Evolutionary conservation across 1,140 invertebrate species (phyloP), one percentile per base, ranked within the genome.

Genomic region (Agrypnia vestita): DNA sequence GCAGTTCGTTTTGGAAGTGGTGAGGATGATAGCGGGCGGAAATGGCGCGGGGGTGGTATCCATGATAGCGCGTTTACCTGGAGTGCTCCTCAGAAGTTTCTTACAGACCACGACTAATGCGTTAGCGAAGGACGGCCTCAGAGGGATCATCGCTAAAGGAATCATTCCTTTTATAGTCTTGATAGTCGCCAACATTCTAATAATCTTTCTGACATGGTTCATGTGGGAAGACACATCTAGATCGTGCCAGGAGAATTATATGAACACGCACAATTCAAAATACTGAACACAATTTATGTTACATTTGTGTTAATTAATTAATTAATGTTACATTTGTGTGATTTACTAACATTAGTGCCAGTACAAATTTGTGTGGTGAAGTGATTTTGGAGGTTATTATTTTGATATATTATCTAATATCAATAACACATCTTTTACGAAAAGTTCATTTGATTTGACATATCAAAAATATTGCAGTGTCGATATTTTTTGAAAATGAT

Each of bases 181-280:
- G 17, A 17, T 81, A 1, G 79, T 25, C 11, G 51, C 80, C 17
- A 81, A 83, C 51, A 53, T 35, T 1, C 51, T 81, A 0, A 71
- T 81, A 3, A 62, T 80, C 44, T 76, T 80, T 53, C 35, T 81
- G 73, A 61, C 72, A 0, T 83, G 82, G 82, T 83, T 77, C 72
- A 44, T 83, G 55, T 83, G 82, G 82, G 79, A 81, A 3, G 82
- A 81, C 47, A n/a, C n/a, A n/a, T n/a, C n/a, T n/a, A 12, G 69
- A 35, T 17, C 64, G 19, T n/a, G 15, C 51, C 55, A 44, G 25
- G 11, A 51, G 8, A 51, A 51, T 51, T 3, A 12, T 15, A 1
- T 51, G 11, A 51, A 51, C 11, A 15, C 9, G 49, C 8, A 13
- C n/a, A 3, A 15, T 51, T 13, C 49, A 3, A 51, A 51, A 15